A percentile compares a stretch with the other conserved stretches of the same genome.
These are phyloP conservation scores for Oriolus oriolus DNA, from an alignment of 2,113 vertebrate species.

Conservation along the genomic window DNA sequence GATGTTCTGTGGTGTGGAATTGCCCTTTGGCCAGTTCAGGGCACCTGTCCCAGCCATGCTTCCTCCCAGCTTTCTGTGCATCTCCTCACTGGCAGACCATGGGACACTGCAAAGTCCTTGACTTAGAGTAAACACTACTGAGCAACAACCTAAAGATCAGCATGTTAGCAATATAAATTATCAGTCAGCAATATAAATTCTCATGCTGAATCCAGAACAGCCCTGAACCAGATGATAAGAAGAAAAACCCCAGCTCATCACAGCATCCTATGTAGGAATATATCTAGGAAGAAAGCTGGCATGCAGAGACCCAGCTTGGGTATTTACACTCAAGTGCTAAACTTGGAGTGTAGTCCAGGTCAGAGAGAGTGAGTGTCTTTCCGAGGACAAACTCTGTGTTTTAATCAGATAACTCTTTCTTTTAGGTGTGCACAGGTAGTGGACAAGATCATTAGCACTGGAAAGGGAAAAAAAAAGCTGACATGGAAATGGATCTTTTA, in stretches of 20 bases:
- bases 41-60: not conserved
- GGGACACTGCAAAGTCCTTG: not conserved
- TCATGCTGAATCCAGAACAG: not conserved
- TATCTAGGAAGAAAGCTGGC: not conserved
- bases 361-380: fast-evolving
- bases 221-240: not conserved
- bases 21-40: not conserved
- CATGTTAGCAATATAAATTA: not conserved
- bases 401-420: not conserved
- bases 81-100: not conserved
- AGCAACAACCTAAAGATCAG: not conserved
- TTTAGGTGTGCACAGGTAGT: not conserved
- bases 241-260: not conserved
- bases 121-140: not conserved
- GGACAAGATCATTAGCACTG: not conserved
- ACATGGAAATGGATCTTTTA: not conserved
- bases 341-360: not conserved
- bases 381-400: not conserved
- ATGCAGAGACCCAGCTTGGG: not conserved
- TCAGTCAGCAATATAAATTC: not conserved
- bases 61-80: not conserved
- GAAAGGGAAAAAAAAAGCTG: not conserved
- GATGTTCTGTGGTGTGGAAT: fast-evolving
- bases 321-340: not conserved
- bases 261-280: not conserved